Conservation (phyloP, 2,888 invertebrate genomes). For the Chesias legatella region DNA sequence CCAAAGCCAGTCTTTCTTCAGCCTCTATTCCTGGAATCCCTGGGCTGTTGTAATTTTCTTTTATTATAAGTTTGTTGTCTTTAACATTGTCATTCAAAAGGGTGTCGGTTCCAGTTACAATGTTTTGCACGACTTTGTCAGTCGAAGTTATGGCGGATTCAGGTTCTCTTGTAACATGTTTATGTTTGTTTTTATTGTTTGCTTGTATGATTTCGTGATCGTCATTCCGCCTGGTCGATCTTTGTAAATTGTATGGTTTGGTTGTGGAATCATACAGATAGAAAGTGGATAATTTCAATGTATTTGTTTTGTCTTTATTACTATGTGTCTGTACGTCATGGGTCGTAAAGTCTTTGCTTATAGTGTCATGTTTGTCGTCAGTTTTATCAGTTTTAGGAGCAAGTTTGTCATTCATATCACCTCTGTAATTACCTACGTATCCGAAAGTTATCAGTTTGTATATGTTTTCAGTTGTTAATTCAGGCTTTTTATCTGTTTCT, state of each 20-base stretch:
- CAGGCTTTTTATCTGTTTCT: constrained; percentile 27
- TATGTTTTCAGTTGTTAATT: constrained; percentile 58
- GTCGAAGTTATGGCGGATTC: constrained; percentile 6
- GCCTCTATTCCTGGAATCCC: constrained; percentile 40
- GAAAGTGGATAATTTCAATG: constrained; percentile 64
- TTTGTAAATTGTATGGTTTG: constrained; percentile 57
- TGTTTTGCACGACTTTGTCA: constrained; percentile 8
- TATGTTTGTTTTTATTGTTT: constrained; percentile 38
- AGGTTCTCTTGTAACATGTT: constrained; percentile 9
- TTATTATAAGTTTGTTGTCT: constrained; percentile 33
- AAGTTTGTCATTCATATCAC: constrained; percentile 35
- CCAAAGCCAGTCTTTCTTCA: constrained; percentile 57
- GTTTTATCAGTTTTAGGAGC: constrained; percentile 20
- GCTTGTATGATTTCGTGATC: constrained; percentile 42
- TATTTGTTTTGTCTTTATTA: constrained; percentile 34
- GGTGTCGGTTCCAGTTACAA: constrained; percentile 21
- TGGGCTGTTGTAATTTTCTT: constrained; percentile 44
- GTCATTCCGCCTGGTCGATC: constrained; percentile 67
- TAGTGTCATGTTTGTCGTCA: constrained; percentile 36
- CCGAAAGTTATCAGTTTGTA: constrained; percentile 74
- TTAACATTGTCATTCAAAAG: constrained; percentile 19
- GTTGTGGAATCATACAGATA: constrained; percentile 66
- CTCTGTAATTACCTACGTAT: constrained; percentile 72
- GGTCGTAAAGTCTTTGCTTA: constrained; percentile 64
- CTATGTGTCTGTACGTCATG: constrained; percentile 39